These are phyloP conservation scores for Pachycephala philippinensis DNA, from an alignment of 2,113 vertebrate species.

Conservation along the genomic window DNA sequence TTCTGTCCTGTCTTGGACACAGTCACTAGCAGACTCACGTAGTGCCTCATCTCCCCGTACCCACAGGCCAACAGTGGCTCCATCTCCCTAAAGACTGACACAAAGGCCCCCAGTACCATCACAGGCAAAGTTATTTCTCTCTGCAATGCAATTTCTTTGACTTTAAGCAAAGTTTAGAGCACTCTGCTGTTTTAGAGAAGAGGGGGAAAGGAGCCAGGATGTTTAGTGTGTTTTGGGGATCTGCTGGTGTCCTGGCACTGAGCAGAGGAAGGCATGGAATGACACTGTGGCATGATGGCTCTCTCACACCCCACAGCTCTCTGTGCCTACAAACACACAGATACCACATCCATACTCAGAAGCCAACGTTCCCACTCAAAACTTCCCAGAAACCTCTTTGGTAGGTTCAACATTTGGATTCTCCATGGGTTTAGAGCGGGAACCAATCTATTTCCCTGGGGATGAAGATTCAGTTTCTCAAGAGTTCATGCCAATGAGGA, in stretches of 20 bases:
- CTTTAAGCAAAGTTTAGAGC: neutral
- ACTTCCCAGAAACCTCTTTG: neutral
- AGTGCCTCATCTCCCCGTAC: neutral
- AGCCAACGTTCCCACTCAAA: neutral
- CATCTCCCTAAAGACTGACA: neutral
- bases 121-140: neutral
- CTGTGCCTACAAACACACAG: neutral
- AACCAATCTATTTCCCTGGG: neutral
- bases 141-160: neutral
- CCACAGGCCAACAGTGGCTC: neutral
- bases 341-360: neutral
- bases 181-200: neutral
- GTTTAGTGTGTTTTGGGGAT: neutral
- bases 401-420: neutral
- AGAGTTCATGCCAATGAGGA: neutral
- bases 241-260: neutral
- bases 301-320: neutral
- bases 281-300: rapidly evolving
- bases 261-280: neutral
- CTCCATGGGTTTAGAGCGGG: neutral
- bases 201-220: neutral
- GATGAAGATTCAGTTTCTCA: neutral
- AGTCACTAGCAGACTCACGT: rapidly evolving
- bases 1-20: neutral
- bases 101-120: neutral